Evolutionary conservation across 2,113 vertebrate genomes (phyloP).

Genomic region (Chloropsis hardwickii): DNA sequence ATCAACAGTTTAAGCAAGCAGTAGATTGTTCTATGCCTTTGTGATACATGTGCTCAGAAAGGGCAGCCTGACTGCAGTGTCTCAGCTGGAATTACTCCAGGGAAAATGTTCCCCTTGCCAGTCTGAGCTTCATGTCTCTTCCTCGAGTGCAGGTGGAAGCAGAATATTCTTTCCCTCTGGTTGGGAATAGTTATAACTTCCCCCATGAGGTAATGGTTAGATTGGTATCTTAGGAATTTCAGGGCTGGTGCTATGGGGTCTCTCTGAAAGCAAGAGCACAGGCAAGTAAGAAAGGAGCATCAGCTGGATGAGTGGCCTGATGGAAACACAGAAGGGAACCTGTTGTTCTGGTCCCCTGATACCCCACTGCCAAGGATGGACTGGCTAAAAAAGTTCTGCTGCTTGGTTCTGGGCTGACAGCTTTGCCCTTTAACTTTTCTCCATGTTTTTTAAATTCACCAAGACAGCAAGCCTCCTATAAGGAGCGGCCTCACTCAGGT

Average conservation of each 20-base stretch:
- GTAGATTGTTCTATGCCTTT: background rate
- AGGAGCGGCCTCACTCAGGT: background rate
- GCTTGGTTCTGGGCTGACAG: background rate
- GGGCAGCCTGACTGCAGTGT: background rate
- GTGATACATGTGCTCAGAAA: background rate
- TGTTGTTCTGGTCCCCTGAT: background rate
- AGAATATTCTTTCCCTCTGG: slow-evolving; percentile 5
- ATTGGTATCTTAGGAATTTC: slow-evolving; percentile 1
- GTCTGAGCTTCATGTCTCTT: background rate
- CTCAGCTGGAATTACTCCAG: slow-evolving; percentile 11
- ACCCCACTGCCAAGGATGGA: background rate
- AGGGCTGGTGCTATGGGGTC: background rate
- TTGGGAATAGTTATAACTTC: background rate
- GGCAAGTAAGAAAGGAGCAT: background rate
- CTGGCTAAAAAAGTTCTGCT: background rate
- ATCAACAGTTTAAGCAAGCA: background rate
- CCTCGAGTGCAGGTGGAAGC: background rate
- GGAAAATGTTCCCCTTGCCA: background rate
- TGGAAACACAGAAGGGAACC: background rate
- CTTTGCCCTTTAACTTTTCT: background rate
- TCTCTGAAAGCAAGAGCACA: background rate
- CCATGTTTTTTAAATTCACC: background rate
- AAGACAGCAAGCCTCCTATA: background rate
- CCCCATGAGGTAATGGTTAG: background rate
- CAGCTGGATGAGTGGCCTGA: background rate